These are phyloP conservation scores for Trichonephila clavata DNA, from an alignment of 1,140 invertebrate species.

Conservation along the genomic window DNA sequence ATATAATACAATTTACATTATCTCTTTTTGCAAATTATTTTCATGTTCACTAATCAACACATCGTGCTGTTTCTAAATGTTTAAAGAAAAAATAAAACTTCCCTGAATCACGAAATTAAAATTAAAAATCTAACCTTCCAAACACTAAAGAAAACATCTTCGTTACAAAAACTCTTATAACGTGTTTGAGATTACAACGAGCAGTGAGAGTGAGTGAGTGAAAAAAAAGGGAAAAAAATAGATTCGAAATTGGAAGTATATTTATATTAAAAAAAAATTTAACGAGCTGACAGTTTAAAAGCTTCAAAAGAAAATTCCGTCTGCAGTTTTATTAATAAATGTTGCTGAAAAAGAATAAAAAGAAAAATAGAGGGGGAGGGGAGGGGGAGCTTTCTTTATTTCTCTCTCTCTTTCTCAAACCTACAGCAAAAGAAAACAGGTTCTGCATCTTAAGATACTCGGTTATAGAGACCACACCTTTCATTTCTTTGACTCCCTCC, in stretches of 20 bases:
- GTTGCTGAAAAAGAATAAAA: constrained; percentile 29
- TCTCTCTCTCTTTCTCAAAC: constrained; percentile 64
- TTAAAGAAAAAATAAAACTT: no score
- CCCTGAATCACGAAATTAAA: background rate
- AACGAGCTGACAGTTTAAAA: constrained; percentile 61
- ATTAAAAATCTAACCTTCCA: background rate
- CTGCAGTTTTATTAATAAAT: constrained; percentile 64
- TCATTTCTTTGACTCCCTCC: constrained; percentile 54
- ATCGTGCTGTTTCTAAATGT: no score
- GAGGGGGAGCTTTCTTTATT: background rate
- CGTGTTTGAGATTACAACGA: background rate
- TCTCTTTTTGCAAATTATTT: no score
- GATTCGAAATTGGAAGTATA: background rate
- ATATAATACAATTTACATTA: no score
- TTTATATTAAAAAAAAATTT: constrained; percentile 36
- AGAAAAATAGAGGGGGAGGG: background rate
- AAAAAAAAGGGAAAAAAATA: background rate
- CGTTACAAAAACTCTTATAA: background rate
- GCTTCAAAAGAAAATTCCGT: constrained; percentile 57
- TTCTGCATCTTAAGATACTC: constrained; percentile 47
- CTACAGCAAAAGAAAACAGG: constrained; percentile 71
- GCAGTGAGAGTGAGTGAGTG: background rate
- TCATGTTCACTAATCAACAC: no score
- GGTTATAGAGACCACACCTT: constrained; percentile 67
- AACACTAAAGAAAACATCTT: background rate